Conservation (phyloP, 2,113 vertebrate species). For the Aleadryas rufinucha region DNA sequence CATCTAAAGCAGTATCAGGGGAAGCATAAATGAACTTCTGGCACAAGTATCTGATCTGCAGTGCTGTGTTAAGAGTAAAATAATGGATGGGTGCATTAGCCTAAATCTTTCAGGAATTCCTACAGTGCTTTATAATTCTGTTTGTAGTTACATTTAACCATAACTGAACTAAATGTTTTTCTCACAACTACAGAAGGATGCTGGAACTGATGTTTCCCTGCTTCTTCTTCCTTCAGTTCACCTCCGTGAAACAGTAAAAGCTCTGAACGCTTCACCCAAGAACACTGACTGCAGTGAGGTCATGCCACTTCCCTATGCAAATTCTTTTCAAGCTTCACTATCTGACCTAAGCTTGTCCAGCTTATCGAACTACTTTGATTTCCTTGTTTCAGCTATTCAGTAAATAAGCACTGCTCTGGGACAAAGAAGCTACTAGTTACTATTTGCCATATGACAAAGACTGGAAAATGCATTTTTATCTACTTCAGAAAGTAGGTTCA, state of each 20-base stretch:
- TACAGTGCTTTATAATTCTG: not conserved
- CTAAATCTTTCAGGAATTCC: not conserved
- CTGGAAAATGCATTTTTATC: slow-evolving; percentile 33
- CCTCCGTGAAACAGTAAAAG: not conserved
- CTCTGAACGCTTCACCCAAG: not conserved
- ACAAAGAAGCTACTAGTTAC: slow-evolving; percentile 40
- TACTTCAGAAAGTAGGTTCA: not conserved
- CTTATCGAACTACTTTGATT: slow-evolving; percentile 26
- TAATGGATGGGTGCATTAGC: not conserved
- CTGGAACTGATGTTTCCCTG: not conserved
- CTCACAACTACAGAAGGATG: not conserved
- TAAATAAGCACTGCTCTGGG: not conserved
- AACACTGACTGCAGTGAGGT: not conserved
- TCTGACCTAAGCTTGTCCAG: not conserved
- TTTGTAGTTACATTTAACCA: not conserved
- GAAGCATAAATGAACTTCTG: not conserved
- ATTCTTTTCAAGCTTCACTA: not conserved
- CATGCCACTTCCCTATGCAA: not conserved
- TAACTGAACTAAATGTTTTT: not conserved
- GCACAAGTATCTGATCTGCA: not conserved
- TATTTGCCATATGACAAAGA: slow-evolving; percentile 27
- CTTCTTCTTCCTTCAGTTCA: not conserved
- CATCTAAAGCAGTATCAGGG: not conserved
- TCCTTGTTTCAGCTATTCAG: not conserved
- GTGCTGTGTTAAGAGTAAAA: not conserved